Base-by-base conservation (phyloP, 30 jellyfish, hydroid and myxozoan genomes). In the Pseudorhiza aurosa region DNA sequence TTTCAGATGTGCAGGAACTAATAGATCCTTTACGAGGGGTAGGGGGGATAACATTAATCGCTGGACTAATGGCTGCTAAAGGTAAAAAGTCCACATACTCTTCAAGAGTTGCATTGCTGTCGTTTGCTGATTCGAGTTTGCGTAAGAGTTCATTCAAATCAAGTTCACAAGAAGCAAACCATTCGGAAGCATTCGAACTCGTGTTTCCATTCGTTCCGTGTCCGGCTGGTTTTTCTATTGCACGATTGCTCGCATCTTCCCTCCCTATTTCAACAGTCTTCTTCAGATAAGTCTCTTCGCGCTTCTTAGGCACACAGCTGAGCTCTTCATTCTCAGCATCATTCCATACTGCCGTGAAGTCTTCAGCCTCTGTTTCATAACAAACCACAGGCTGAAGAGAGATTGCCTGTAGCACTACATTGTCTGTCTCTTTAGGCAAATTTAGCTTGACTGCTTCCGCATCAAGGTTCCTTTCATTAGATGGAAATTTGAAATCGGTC, bases 1-100 rank as follows among this genome's bases (percentile, higher is more conserved):
- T 25, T 1, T 56, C 83, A 4, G 82, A 37, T 12, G 39, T 0
- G n/a, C 27, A 17, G 18, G 91, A 64, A 45, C 77, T 25, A 10
- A 51, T 36, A 10, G 84, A 80, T 24, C 50, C 44, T 51, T 42
- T 80, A 15, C 91, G 82, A 5, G 91, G 91, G 9, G 91, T 65
- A 2, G 91, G 91, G 0, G 91, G 91, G 29, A 70, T 80, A 11
- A 80, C 70, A 8, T 65, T 44, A 50, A 80, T 80, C 43, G 58
- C 17, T 7, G 91, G 84, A 1, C 50, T 64, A 37, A 32, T 24
- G 0, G 27, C 12, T 3, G 31, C 82, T 24, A 45, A 42, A n/a
- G n/a, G n/a, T n/a, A n/a, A n/a, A n/a, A n/a, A n/a, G n/a, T n/a
- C n/a, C n/a, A n/a, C n/a, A n/a, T n/a, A n/a, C n/a, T n/a, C 37